Evolutionary conservation across 2,888 invertebrate species (phyloP), one percentile per base, ranked within the genome.

Genomic region (Pecten maximus): DNA sequence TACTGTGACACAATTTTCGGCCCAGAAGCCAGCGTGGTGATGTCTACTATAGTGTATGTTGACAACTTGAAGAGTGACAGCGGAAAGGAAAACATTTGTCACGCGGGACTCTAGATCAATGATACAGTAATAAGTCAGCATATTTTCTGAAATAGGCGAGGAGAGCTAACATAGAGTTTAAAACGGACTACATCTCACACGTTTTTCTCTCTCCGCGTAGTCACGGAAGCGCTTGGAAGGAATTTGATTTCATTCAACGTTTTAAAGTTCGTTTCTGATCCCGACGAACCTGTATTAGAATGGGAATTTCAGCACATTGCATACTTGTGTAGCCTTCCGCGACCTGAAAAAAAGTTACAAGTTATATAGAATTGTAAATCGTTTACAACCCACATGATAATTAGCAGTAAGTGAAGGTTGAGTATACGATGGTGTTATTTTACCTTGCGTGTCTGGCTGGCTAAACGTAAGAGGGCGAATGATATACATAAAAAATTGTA

Each of bases 101-200:
- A 74, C 74, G 35, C 8, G 0, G 74, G 74, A 74, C 35, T 8
- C 23, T 23, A 74, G 23, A 74, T 74, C 74, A 74, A 74, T 74
- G 74, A 74, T 35, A 74, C 74, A 35, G 74, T 28, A 10, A 74
- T 74, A 74, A 74, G 35, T 74, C 74, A 74, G 74, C 74, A 74
- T 74, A 74, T 6, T 74, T 74, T 74, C 74, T 74, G 74, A 74
- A 74, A 74, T 74, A 74, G 74, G 74, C 74, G 74, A 74, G 74
- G 74, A 8, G 74, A 74, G 74, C 35, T 74, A 28, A 74, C 74
- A 74, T 0, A 1, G 23, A 35, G 35, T 74, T 74, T 60, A 74
- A 74, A 28, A 35, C 28, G 74, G 74, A 74, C 74, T 74, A 74
- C 74, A 74, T 74, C 74, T 74, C 74, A 35, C 74, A 74, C 74